phyloP scores from a whole-genome alignment of 2,888 invertebrate species.

The Ditula angustiorana region DNA sequence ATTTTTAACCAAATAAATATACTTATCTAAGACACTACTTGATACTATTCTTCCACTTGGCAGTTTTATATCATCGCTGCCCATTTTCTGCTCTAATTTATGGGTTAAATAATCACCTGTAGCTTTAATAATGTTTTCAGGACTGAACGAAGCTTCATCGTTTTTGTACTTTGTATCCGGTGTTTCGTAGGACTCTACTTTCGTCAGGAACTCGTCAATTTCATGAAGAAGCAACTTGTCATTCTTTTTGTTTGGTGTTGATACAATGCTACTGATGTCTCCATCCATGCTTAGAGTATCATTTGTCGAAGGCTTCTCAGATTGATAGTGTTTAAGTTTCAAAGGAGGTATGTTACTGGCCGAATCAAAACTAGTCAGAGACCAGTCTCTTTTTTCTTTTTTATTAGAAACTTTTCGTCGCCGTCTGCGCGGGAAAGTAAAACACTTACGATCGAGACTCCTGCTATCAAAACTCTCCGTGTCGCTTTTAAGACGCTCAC shows the following conservation, averaged over 20 bases:
- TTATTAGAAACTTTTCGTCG: slow-evolving; percentile 61
- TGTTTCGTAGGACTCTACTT: slow-evolving; percentile 76
- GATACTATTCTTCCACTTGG: slow-evolving; percentile 71
- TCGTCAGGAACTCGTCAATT: slow-evolving; percentile 80
- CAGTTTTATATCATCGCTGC: slow-evolving; percentile 60
- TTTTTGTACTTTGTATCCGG: slow-evolving; percentile 67
- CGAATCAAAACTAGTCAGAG: slow-evolving; percentile 68
- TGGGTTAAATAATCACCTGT: slow-evolving; percentile 72
- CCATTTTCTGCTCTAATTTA: slow-evolving; percentile 63
- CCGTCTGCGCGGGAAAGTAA: slow-evolving; percentile 75
- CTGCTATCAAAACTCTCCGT: slow-evolving; percentile 67
- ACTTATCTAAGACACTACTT: slow-evolving; percentile 72
- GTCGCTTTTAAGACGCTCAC: slow-evolving; percentile 56
- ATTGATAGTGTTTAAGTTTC: slow-evolving; percentile 49
- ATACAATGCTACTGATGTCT: slow-evolving; percentile 77
- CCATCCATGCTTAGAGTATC: slow-evolving; percentile 78
- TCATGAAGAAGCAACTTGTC: slow-evolving; percentile 77
- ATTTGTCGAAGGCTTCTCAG: slow-evolving; percentile 46
- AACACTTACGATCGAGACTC: slow-evolving; percentile 69
- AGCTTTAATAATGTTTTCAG: slow-evolving; percentile 75
- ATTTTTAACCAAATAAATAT: slow-evolving; percentile 77
- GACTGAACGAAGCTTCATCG: slow-evolving; percentile 50
- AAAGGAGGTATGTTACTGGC: slow-evolving; percentile 56
- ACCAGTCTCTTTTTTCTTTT: slow-evolving; percentile 58
- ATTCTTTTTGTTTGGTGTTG: slow-evolving; percentile 77